These are phyloP conservation scores for Strigamia maritima DNA, from an alignment of 2,888 invertebrate species.

Conservation along the genomic window DNA sequence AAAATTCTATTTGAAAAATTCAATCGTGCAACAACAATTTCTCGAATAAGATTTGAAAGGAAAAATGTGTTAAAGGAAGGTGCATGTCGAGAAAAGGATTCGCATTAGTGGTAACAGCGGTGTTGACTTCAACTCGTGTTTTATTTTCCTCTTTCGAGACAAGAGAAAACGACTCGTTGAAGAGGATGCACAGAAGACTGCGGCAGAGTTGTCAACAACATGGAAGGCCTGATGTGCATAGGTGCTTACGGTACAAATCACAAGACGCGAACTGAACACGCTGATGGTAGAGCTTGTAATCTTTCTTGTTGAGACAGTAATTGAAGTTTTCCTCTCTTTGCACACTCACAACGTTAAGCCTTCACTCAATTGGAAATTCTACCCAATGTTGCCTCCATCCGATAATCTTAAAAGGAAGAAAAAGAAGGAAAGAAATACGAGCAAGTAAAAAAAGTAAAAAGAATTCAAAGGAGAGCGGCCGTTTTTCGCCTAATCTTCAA, in stretches of 20 bases:
- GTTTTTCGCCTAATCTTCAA: not conserved
- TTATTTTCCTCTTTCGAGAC: not conserved
- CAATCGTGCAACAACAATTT: not conserved
- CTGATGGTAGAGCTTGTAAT: slow-evolving; percentile 9
- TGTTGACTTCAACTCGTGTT: not conserved
- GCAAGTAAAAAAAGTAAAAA: not conserved
- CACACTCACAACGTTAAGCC: slow-evolving; percentile 22
- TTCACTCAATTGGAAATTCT: slow-evolving; percentile 27
- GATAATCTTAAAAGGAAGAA: slow-evolving; percentile 2
- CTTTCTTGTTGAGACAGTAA: slow-evolving; percentile 29
- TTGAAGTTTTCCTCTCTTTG: slow-evolving; percentile 21
- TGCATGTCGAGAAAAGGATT: not conserved
- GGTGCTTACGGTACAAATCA: slow-evolving; percentile 24
- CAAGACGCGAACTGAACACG: not conserved
- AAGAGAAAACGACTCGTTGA: not conserved
- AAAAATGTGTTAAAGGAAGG: not conserved
- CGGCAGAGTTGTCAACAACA: not conserved
- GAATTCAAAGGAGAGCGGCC: not conserved
- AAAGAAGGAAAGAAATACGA: not conserved
- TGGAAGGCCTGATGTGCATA: not conserved
- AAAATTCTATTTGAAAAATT: not conserved
- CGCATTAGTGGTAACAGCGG: slow-evolving; percentile 21
- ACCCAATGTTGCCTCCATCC: slow-evolving; percentile 22
- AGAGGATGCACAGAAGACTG: not conserved
- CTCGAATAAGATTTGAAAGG: not conserved